Conservation (phyloP, 1,140 invertebrate species). For the Pseudomyrmex sp. region DNA sequence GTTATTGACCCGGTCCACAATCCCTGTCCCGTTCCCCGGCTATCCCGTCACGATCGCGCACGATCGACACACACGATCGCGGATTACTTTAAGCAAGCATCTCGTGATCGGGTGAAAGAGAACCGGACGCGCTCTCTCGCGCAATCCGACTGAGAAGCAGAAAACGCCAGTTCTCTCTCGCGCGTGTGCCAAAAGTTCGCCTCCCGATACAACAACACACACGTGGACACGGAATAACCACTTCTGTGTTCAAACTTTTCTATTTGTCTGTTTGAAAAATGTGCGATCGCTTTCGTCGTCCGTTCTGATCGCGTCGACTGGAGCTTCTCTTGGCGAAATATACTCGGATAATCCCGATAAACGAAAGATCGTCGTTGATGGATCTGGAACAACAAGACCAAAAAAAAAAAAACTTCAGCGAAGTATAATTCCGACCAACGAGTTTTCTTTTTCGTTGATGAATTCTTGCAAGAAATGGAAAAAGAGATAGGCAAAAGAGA, state of each 20-base stretch:
- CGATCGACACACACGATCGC: constrained; percentile 32
- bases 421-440: background rate
- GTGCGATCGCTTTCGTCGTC: constrained; percentile 1
- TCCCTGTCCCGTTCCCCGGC: constrained; percentile 70
- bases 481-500: constrained; percentile 21
- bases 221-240: constrained; percentile 80
- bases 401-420: no score
- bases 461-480: constrained; percentile 40
- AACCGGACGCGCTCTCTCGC: background rate
- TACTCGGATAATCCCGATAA: background rate
- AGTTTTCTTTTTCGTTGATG: constrained; percentile 29
- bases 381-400: background rate
- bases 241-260: constrained; percentile 82
- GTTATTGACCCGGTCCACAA: constrained; percentile 81
- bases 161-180: constrained; percentile 11
- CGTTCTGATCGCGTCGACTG: background rate
- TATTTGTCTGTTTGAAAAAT: constrained; percentile 5
- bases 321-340: no score
- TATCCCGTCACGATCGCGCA: constrained; percentile 58
- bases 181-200: constrained; percentile 54
- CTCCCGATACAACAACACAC: constrained; percentile 60
- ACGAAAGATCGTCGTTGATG: background rate
- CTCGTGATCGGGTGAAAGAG: constrained; percentile 19
- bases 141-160: background rate
- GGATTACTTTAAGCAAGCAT: constrained; percentile 42